Evolutionary conservation across 2,113 vertebrate genomes (phyloP), one percentile per base, ranked within the genome.

Genomic region (Poicephalus gulielmi): DNA sequence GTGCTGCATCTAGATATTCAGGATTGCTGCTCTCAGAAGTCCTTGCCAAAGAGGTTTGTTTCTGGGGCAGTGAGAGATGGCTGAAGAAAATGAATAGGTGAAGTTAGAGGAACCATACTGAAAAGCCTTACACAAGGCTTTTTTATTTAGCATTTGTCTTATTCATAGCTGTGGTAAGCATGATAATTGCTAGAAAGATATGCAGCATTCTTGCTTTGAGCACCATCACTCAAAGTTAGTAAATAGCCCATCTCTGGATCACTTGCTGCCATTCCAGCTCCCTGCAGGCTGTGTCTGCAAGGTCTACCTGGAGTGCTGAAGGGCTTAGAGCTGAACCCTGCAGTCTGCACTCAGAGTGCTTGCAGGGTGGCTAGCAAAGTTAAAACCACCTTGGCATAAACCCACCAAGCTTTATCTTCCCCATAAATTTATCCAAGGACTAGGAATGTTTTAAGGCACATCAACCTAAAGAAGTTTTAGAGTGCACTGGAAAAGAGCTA

Each of bases 381-480:
- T 91, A 79, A 95, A 90, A 96, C 49, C 0, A 0, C 64, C 41
- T 77, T 59, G 83, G 88, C 84, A 81, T 94, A 94, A 95, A 95
- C 84, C 93, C 47, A 2, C 83, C 81, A 66, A 74, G 90, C 69
- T 97, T 97, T 97, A 97, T 96, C 87, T 79, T 92, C 67, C 73
- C 70, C 52, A 83, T 96, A 97, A 97, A 97, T 97, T 92, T 91
- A n/a, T 27, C 94, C 95, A 96, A 97, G 94, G 92, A 88, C 92
- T 94, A 28, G 95, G 63, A 92, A 84, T 95, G 92, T 97, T 97
- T 96, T 96, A 97, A 92, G 95, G 91, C 90, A 62, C 93, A 95
- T 96, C 95, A 97, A 67, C 59, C 94, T 77, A 83, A 88, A 94
- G 88, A 96, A 97, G 93, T 96, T 94, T 96, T 94, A 95, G 95